These are phyloP conservation scores for Eristalis intricaria DNA, from an alignment of 2,888 invertebrate genomes.

Conservation along the genomic window DNA sequence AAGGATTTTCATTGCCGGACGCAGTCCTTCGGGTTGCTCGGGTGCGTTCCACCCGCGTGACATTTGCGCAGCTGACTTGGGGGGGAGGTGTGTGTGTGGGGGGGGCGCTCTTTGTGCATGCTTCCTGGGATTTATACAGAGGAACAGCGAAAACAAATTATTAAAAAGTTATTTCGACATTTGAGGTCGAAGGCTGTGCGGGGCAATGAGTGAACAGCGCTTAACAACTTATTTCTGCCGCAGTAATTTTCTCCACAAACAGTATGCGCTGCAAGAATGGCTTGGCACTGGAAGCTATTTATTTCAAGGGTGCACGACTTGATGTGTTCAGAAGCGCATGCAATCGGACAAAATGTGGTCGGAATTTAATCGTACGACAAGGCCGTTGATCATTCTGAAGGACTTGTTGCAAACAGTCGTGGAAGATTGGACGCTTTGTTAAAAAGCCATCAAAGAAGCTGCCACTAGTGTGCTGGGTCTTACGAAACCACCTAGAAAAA, in stretches of 20 bases:
- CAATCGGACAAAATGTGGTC: not conserved
- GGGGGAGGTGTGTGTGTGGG: not conserved
- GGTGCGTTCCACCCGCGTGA: conserved; percentile 12
- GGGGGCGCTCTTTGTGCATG: not conserved
- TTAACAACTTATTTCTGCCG: conserved; percentile 30
- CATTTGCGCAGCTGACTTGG: not conserved
- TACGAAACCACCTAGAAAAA: too few relatives aligned
- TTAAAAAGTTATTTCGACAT: conserved; percentile 45
- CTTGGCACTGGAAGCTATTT: not conserved
- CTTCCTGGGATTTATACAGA: conserved; percentile 10
- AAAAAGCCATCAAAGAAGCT: too few relatives aligned
- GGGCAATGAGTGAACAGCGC: not conserved
- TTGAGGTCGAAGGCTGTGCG: conserved; percentile 19
- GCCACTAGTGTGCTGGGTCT: too few relatives aligned
- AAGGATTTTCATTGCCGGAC: conserved; percentile 25
- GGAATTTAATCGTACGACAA: too few relatives aligned
- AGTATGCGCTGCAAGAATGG: conserved; percentile 9
- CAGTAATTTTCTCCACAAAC: conserved; percentile 2
- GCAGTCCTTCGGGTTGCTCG: not conserved
- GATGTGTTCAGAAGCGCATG: not conserved
- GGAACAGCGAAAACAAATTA: conserved; percentile 31
- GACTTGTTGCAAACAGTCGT: too few relatives aligned
- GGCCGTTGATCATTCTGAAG: too few relatives aligned
- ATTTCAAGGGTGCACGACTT: not conserved
- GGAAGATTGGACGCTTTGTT: too few relatives aligned